Conservation (phyloP, 2,113 vertebrate species). For the Cyanoliseus patagonus region DNA sequence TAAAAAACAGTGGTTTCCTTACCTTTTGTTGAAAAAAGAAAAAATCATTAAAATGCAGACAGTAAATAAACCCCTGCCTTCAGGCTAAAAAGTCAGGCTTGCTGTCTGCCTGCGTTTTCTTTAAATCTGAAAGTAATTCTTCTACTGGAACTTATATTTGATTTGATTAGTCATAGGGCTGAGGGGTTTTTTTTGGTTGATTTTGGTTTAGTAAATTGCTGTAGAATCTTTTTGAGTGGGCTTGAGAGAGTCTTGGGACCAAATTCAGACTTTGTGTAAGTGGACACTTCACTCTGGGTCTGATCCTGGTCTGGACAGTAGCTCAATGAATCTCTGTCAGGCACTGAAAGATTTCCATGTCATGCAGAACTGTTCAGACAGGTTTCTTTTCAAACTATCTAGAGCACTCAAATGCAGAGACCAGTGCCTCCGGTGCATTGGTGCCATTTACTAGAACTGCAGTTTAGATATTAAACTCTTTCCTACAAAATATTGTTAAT, state of each 20-base stretch:
- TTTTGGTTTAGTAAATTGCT: not conserved
- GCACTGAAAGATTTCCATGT: not conserved
- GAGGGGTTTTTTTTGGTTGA: not conserved
- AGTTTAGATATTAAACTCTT: not conserved
- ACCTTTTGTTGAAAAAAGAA: not conserved
- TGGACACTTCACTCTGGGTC: not conserved
- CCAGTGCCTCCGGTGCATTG: not conserved
- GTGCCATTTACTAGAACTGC: not conserved
- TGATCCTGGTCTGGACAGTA: not conserved
- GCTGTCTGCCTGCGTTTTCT: not conserved
- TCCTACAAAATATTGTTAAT: not conserved
- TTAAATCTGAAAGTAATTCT: constrained; percentile 32
- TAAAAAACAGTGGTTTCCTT: not conserved
- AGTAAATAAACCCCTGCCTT: not conserved
- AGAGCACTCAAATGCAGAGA: not conserved
- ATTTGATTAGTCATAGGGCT: constrained; percentile 1
- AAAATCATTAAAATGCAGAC: not conserved
- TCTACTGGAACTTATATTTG: not conserved
- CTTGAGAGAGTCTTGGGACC: not conserved
- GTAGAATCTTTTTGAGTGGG: not conserved
- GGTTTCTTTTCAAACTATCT: not conserved
- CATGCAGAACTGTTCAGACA: not conserved
- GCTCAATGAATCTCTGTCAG: not conserved
- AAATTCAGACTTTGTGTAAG: not conserved
- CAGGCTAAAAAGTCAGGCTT: not conserved